These are phyloP conservation scores for Phanerotoma sp. DNA, from an alignment of 2,888 invertebrate genomes.

Conservation along the genomic window DNA sequence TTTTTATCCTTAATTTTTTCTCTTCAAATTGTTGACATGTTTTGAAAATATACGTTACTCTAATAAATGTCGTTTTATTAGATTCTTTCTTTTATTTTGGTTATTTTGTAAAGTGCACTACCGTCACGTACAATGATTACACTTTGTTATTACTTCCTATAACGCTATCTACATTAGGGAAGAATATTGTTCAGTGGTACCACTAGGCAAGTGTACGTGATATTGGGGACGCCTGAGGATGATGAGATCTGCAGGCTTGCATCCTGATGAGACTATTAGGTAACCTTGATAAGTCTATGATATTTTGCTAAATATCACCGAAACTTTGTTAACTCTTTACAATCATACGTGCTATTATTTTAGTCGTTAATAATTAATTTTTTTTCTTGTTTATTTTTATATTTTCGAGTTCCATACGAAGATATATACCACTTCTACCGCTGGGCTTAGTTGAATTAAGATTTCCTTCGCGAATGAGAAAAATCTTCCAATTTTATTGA, in stretches of 20 bases:
- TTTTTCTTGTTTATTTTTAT: too few relatives aligned
- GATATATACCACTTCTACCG: too few relatives aligned
- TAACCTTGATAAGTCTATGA: conserved; percentile 55
- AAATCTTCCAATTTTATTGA: too few relatives aligned
- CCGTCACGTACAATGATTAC: conserved; percentile 34
- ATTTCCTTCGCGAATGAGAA: too few relatives aligned
- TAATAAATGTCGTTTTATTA: too few relatives aligned
- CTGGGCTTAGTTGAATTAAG: too few relatives aligned
- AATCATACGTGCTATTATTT: conserved; percentile 32
- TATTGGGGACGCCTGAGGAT: conserved; percentile 45
- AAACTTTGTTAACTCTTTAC: not conserved
- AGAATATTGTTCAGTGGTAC: conserved; percentile 43
- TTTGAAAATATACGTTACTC: too few relatives aligned
- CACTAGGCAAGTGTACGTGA: conserved; percentile 39
- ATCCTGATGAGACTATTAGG: conserved; percentile 57
- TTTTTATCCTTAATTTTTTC: too few relatives aligned
- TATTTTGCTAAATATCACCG: not conserved
- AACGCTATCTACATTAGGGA: conserved; percentile 41
- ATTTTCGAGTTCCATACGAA: too few relatives aligned
- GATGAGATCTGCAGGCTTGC: conserved; percentile 57
- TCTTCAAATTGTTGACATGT: too few relatives aligned
- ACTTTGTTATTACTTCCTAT: conserved; percentile 47
- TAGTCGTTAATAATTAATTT: too few relatives aligned
- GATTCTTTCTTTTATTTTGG: conserved; percentile 1
- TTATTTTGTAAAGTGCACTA: conserved; percentile 30